Conservation (phyloP, 1,140 invertebrate genomes). For the Cheumatopsyche charites region DNA sequence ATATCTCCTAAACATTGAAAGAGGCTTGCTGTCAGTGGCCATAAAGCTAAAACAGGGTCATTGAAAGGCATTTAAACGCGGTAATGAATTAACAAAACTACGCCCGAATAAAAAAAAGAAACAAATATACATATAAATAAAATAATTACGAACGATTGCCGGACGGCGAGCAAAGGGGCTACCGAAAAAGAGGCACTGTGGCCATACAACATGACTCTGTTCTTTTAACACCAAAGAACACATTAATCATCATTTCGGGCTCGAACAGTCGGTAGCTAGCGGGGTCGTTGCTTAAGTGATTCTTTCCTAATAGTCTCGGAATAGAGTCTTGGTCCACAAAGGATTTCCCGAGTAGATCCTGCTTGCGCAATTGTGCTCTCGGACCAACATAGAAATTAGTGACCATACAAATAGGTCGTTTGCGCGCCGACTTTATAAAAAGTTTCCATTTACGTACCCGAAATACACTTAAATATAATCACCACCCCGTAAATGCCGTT, state of each 20-base stretch:
- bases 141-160: constrained; percentile 33
- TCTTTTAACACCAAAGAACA: constrained; percentile 43
- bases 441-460: constrained; percentile 1
- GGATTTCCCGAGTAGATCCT: constrained; percentile 7
- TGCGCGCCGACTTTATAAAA: constrained; percentile 12
- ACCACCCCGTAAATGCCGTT: not conserved
- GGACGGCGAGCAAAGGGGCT: constrained; percentile 33
- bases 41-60: constrained; percentile 32
- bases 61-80: constrained; percentile 33
- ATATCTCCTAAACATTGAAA: constrained; percentile 22
- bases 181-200: constrained; percentile 37
- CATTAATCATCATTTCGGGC: constrained; percentile 48
- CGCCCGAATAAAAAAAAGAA: not conserved
- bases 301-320: constrained; percentile 42
- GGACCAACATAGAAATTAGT: constrained; percentile 34
- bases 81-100: constrained; percentile 33
- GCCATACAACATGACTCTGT: constrained; percentile 42
- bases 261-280: constrained; percentile 43
- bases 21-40: constrained; percentile 22
- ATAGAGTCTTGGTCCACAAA: constrained; percentile 18
- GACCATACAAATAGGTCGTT: constrained; percentile 37
- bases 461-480: constrained; percentile 20
- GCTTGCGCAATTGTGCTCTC: constrained; percentile 32
- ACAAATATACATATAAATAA: constrained; percentile 38
- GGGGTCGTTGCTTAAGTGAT: constrained; percentile 42